Evolutionary conservation across 1,140 invertebrate genomes (phyloP).

Genomic region (Cyclina sinensis): DNA sequence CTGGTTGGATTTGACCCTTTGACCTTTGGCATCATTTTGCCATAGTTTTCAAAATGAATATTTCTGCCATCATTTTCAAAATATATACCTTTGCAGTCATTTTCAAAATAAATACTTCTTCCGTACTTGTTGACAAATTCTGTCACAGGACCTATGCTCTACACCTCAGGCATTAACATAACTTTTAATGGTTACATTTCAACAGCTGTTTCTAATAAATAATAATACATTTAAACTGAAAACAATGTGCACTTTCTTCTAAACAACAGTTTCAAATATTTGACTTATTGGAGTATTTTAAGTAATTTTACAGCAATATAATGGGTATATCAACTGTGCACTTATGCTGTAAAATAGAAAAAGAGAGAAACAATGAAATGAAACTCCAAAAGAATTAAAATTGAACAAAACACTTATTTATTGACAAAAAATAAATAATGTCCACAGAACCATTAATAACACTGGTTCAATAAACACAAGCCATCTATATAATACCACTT

Average conservation of each 20-base stretch:
- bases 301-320: background rate
- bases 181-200: too few relatives aligned
- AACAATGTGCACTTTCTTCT: background rate
- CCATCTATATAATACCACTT: background rate
- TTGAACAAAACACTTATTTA: slow-evolving; percentile 8
- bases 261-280: background rate
- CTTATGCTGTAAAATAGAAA: background rate
- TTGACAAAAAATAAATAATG: background rate
- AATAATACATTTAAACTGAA: background rate
- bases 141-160: too few relatives aligned
- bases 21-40: too few relatives aligned
- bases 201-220: too few relatives aligned
- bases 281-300: background rate
- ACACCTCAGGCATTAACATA: too few relatives aligned
- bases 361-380: background rate
- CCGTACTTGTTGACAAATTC: too few relatives aligned
- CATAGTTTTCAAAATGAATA: too few relatives aligned
- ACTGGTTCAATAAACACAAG: background rate
- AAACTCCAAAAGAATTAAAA: background rate
- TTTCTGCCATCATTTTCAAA: too few relatives aligned
- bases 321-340: background rate
- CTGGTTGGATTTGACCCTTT: too few relatives aligned
- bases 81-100: too few relatives aligned
- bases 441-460: background rate
- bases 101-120: too few relatives aligned